Conservation (phyloP, 2,888 invertebrate genomes). For the Ophion costatus region DNA sequence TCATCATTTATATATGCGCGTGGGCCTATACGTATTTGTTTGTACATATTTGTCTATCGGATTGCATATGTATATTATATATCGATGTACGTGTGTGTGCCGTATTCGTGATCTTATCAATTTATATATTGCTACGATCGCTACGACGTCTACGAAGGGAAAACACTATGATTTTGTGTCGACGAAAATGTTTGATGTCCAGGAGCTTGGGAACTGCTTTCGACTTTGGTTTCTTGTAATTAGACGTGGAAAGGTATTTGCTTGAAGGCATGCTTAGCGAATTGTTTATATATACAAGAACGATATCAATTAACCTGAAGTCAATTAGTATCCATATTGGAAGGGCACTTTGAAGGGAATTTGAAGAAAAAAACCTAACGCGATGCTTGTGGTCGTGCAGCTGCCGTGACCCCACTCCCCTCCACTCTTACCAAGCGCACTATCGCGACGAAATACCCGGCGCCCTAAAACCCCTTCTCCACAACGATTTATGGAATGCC, state of each 20-base stretch:
- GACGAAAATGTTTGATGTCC: constrained; percentile 19
- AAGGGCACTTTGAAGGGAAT: constrained; percentile 9
- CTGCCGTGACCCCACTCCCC: background rate
- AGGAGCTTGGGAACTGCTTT: background rate
- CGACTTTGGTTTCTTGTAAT: constrained; percentile 41
- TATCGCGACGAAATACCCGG: background rate
- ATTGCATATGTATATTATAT: background rate
- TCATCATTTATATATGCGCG: background rate
- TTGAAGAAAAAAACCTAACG: background rate
- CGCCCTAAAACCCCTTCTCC: background rate
- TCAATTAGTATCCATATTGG: constrained; percentile 51
- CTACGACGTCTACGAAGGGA: background rate
- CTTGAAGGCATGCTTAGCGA: too few species aligned
- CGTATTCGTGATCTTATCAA: constrained; percentile 4
- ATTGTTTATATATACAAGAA: too few species aligned
- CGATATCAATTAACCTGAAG: background rate
- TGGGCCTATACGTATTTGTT: background rate
- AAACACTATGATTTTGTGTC: constrained; percentile 51
- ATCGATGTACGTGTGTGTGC: background rate
- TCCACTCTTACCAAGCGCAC: background rate
- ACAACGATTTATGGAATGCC: background rate
- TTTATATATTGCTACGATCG: too few species aligned
- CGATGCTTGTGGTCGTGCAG: constrained; percentile 11
- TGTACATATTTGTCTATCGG: background rate
- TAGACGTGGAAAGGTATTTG: background rate